A percentile compares a stretch with the other conserved stretches of the same genome.
Conservation (phyloP, 2,888 invertebrate species). For the Dichetophora obliterata region DNA sequence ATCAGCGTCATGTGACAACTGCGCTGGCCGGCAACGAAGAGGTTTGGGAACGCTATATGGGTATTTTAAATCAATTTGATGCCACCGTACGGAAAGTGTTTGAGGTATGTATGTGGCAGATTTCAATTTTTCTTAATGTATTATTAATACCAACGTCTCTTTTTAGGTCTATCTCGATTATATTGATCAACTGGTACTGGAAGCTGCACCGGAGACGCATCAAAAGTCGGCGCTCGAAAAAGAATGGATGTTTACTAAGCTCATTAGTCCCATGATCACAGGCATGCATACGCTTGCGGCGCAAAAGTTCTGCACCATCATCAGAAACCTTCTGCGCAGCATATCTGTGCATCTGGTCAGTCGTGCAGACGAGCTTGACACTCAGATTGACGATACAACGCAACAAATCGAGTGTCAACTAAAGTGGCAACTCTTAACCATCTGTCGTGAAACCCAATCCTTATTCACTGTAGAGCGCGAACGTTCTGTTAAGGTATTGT, state of each 20-base stretch:
- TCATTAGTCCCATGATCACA: slow-evolving; percentile 81
- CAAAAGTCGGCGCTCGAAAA: slow-evolving; percentile 85
- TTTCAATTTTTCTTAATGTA: background rate
- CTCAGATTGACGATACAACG: slow-evolving; percentile 63
- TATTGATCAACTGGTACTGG: slow-evolving; percentile 84
- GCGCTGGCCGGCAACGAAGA: slow-evolving; percentile 72
- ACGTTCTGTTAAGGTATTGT: slow-evolving; percentile 82
- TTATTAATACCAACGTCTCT: background rate
- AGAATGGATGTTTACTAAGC: slow-evolving; percentile 89
- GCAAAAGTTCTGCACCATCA: slow-evolving; percentile 79
- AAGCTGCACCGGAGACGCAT: slow-evolving; percentile 66
- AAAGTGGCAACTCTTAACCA: slow-evolving; percentile 68
- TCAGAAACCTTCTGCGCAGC: slow-evolving; percentile 70
- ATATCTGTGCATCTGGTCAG: slow-evolving; percentile 71
- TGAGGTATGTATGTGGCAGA: slow-evolving; percentile 71
- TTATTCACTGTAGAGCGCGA: slow-evolving; percentile 85
- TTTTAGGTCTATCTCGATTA: slow-evolving; percentile 86
- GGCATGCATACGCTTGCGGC: slow-evolving; percentile 83
- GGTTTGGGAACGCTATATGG: slow-evolving; percentile 71
- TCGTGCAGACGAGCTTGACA: slow-evolving; percentile 69
- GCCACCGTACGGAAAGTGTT: slow-evolving; percentile 81
- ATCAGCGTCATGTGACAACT: slow-evolving; percentile 76
- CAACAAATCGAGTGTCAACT: slow-evolving; percentile 61
- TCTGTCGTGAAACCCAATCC: slow-evolving; percentile 85
- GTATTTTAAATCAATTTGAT: slow-evolving; percentile 81